Evolutionary conservation across 1,140 invertebrate species (phyloP), one percentile per base, ranked within the genome.

Genomic region (Palaemon carinicauda): DNA sequence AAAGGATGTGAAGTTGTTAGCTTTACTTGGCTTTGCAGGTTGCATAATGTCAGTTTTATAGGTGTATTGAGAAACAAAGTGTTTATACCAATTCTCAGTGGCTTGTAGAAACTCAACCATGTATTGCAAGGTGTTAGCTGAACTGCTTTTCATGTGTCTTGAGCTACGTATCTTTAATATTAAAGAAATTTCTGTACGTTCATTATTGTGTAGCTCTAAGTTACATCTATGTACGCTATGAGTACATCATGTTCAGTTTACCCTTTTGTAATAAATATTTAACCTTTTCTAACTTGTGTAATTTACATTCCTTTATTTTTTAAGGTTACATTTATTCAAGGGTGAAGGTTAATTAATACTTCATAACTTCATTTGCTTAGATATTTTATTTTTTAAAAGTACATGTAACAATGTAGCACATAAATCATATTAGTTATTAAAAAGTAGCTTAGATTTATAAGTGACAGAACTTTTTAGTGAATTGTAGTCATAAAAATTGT

Each of bases 241-340:
- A 75, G 71, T 81, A 87, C 85, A 87, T 87, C 77, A 81, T 77
- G 80, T 87, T 87, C 80, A 87, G 85, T 87, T 87, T 81, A 87
- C 79, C 73, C 85, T 87, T 87, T 87, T 87, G 85, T 87, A 87
- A 87, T 87, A 87, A 87, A 87, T 87, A 87, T 87, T 79, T 87
- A 87, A 81, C 85, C 85, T 87, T 87, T 87, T 87, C 80, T 54
- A 31, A 33, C 53, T 14, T 56, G 82, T 60, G 73, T 75, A 41
- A 41, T 41, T 41, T 41, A 12, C 41, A 41, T 41, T 41, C 41
- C 41, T 41, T 1, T 41, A 9, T 1, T 41, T 9, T 41, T 41
- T 3, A 41, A 1, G n/a, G n/a, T n/a, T n/a, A n/a, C n/a, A n/a
- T n/a, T n/a, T n/a, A n/a, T n/a, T n/a, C n/a, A n/a, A n/a, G n/a